Base-by-base conservation (phyloP, 2,888 invertebrate species). In the Drosophila birchii region DNA sequence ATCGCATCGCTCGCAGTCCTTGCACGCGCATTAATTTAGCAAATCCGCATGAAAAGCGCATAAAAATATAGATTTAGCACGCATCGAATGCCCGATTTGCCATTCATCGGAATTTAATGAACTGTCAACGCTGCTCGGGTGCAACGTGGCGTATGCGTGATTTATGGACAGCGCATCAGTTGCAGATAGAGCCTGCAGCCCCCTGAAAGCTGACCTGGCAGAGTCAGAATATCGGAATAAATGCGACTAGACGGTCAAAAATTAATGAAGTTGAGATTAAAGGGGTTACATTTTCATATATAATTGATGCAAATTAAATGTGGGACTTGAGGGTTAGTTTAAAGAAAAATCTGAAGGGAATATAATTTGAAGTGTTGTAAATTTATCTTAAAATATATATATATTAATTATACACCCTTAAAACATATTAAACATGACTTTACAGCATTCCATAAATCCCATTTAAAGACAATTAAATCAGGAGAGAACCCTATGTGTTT, bases 81-180 rank as follows among this genome's bases (percentile, higher is more conserved):
- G 73, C 76, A 58, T 39, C 49, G 57, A 54, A 67, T 53, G 55
- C 49, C 43, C 56, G 51, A 45, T 75, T 62, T 56, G 58, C 61
- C 75, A 76, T 77, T 77, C 78, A 80, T 77, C 78, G 59, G 72
- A 87, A 80, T 78, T 87, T 85, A 85, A 84, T 82, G 88, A 86
- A 76, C 83, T 86, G 88, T 86, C 85, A 85, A 75, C 75, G 64
- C 76, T 44, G 55, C 57, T 38, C 53, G 51, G 39, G 56, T 78
- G 78, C 82, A 85, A 59, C 88, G 76, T 56, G 64, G 78, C 86
- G 86, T 78, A 82, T 88, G 77, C 60, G 72, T 88, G 88, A 86
- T 84, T 84, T 80, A 77, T 86, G 76, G 62, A 43, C 41, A 58
- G 53, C 9, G 63, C 62, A 75, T 45, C 72, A 59, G 53, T 51